Evolutionary conservation across 2,113 vertebrate genomes (phyloP), one percentile per base, ranked within the genome.

Genomic region (Dasyurus viverrinus): DNA sequence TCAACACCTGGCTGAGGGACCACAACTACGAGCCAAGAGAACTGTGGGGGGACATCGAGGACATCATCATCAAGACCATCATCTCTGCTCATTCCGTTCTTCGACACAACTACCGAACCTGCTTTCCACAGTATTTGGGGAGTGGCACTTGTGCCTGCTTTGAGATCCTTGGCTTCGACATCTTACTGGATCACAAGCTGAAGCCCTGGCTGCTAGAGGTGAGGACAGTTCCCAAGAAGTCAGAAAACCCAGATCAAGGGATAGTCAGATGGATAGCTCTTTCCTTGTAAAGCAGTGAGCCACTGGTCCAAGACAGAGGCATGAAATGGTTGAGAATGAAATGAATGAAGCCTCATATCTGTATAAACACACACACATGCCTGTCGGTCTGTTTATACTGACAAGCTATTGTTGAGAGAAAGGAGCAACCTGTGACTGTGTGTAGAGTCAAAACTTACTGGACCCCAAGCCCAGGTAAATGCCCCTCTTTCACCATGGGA

Each of bases 131-230:
- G 30, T 98, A 98, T 55, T 54, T 97, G 2, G 91, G 96, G 0
- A 96, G 97, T 93, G 97, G 98, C 24, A 94, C 92, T 27, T 98
- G 98, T 0, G 99, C 99, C 96, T 99, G 99, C 95, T 99, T 99
- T 92, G 99, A 99, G 97, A 98, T 99, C 92, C 98, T 99, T 42
- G 99, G 99, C 11, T 99, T 99, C 91, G 99, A 99, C 90, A 97
- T 99, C 92, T 92, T 99, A 94, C 97, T 99, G 47, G 99, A 99
- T 96, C 98, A 98, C 96, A 99, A 97, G 89, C 68, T 99, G 97
- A 99, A 99, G 94, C 99, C 99, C 0, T 99, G 99, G 99, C 98
- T 99, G 89, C 93, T 99, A n/a, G 99, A 99, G 99, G 99, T 99
- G 97, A 98, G 97, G 92, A 48, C 54, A 76, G 55, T 89, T 89